These are phyloP conservation scores for Chaetodon trifascialis DNA, from an alignment of 2,113 vertebrate genomes.

Conservation along the genomic window DNA sequence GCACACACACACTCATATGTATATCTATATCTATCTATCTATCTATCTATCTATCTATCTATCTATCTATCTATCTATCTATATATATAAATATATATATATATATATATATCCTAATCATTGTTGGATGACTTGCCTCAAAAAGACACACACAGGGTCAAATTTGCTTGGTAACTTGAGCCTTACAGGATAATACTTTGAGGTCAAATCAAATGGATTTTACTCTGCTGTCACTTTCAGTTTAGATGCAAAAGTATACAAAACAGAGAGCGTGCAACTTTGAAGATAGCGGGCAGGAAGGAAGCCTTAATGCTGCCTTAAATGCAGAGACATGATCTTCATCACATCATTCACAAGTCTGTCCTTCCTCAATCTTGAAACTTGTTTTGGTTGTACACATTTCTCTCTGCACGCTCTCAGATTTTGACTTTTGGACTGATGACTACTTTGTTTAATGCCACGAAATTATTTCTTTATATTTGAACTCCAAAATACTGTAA, in stretches of 20 bases:
- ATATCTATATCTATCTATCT: too few species aligned
- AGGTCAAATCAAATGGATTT: slow-evolving; percentile 9
- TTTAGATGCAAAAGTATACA: not conserved
- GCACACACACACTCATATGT: too few species aligned
- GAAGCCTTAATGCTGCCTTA: not conserved
- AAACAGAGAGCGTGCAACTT: not conserved
- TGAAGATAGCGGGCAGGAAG: not conserved
- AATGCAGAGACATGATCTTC: not conserved
- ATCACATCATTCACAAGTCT: not conserved
- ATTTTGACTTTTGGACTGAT: slow-evolving; percentile 1
- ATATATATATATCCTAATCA: not conserved
- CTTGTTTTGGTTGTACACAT: not conserved
- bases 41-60: too few species aligned
- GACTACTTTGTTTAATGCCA: not conserved
- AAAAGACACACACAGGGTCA: not conserved
- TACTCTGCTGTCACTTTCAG: not conserved
- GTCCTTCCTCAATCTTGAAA: not conserved
- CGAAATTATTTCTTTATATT: not conserved
- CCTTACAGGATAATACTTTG: not conserved
- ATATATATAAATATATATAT: too few species aligned
- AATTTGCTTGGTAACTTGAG: too few species aligned
- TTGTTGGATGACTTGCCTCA: not conserved
- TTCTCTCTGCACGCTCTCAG: not conserved
- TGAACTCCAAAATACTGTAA: not conserved
- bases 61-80: too few species aligned